Percentiles rank a stretch among this genome's conserved stretches.
Conservation (phyloP, 64 coral and sea anemone species). For the Actinia equina region DNA sequence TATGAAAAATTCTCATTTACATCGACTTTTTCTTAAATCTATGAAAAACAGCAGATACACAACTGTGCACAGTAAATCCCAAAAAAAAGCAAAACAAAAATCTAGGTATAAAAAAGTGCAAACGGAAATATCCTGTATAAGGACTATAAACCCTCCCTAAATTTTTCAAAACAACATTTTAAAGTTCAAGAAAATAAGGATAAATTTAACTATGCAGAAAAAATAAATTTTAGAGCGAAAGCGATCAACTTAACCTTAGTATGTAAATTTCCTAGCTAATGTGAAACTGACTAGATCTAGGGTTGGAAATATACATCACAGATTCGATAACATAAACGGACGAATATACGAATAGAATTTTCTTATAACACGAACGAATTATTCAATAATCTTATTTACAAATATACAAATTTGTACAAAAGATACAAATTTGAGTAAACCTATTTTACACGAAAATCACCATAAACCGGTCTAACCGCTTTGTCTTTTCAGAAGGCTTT, state of each 20-base stretch:
- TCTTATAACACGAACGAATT: conserved; percentile 35
- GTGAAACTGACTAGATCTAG: not conserved
- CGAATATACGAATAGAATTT: conserved; percentile 31
- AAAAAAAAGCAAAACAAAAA: not conserved
- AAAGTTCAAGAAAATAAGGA: not conserved
- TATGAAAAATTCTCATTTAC: conserved; percentile 1
- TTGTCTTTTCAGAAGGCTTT: not conserved
- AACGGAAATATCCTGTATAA: not conserved
- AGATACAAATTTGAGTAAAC: conserved; percentile 80
- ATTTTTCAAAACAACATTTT: not conserved
- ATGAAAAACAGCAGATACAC: not conserved
- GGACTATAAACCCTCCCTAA: not conserved
- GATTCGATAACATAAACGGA: not conserved
- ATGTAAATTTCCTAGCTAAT: conserved; percentile 9
- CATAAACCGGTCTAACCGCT: not conserved
- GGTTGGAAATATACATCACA: conserved; percentile 16
- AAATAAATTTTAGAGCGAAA: not conserved
- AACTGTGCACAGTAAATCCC: not conserved
- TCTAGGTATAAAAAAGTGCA: not conserved
- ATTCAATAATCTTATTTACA: conserved; percentile 79
- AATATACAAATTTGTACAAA: conserved; percentile 99
- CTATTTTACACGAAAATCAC: conserved; percentile 54
- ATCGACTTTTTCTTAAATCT: not conserved
- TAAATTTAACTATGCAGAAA: not conserved
- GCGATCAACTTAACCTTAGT: not conserved